phyloP scores from a whole-genome alignment of 2,888 invertebrate genomes.

The Acanthosepion esculentum region DNA sequence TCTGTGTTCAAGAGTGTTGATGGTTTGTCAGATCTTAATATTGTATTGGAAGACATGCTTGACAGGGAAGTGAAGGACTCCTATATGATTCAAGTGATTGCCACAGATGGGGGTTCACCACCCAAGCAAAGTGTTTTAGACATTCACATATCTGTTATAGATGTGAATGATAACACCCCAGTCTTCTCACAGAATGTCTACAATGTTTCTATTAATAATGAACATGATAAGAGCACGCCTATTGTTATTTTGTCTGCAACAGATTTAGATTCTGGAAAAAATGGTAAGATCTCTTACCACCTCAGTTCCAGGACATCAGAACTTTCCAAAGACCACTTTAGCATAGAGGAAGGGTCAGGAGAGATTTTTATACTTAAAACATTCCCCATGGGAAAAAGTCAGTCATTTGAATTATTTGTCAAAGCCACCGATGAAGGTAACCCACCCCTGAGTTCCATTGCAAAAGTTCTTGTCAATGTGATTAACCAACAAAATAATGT shows the following conservation, averaged over 20 bases:
- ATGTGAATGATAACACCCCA: neutral
- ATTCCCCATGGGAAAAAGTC: constrained; percentile 11
- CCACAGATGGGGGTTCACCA: neutral
- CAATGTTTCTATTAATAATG: neutral
- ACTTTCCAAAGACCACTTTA: constrained; percentile 6
- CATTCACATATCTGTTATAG: neutral
- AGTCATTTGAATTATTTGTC: neutral
- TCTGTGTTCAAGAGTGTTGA: neutral
- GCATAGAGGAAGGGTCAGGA: neutral
- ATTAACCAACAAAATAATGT: neutral
- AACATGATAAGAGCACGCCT: neutral
- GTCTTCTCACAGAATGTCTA: constrained; percentile 18
- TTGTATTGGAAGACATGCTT: neutral
- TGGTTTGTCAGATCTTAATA: neutral
- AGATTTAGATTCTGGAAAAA: neutral
- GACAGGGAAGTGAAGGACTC: constrained; percentile 20
- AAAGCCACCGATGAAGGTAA: neutral
- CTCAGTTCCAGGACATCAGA: neutral
- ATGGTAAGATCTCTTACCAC: neutral
- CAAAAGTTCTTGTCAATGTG: neutral
- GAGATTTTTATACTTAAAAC: constrained; percentile 20
- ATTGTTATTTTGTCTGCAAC: neutral
- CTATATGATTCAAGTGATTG: neutral
- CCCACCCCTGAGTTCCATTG: neutral
- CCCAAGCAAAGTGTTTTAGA: constrained; percentile 20